A percentile compares a stretch with the other conserved stretches of the same genome.
Conservation (phyloP, 1,140 invertebrate genomes). For the Drosophila kohkoa region DNA sequence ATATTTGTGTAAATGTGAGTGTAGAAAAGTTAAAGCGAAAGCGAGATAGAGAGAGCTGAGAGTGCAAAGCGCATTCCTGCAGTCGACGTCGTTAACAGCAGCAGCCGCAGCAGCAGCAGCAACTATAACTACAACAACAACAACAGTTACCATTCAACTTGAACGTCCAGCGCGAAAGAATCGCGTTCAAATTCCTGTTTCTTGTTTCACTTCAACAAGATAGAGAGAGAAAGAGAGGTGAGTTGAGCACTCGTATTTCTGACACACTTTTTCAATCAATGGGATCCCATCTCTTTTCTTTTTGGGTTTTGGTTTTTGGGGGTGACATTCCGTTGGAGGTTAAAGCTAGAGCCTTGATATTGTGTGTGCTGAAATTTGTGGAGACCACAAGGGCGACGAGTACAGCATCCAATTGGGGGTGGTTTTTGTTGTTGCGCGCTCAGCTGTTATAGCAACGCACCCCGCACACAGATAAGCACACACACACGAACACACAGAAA, state of each 20-base stretch:
- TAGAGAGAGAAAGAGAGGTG: constrained; percentile 35
- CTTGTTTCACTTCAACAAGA: constrained; percentile 9
- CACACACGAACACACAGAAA: background rate
- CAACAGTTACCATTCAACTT: constrained; percentile 30
- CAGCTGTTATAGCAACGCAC: constrained; percentile 32
- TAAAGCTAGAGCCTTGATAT: constrained; percentile 2
- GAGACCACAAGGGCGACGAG: background rate
- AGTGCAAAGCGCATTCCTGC: constrained; percentile 33
- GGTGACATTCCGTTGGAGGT: constrained; percentile 71
- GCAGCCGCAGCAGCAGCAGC: constrained; percentile 3
- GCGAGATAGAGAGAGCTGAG: constrained; percentile 21
- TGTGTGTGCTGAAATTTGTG: constrained; percentile 41
- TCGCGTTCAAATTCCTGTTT: constrained; percentile 35
- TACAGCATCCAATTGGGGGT: constrained; percentile 35
- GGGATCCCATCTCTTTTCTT: constrained; percentile 2
- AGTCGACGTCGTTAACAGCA: constrained; percentile 9
- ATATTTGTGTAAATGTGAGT: constrained; percentile 1
- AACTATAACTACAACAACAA: constrained; percentile 10
- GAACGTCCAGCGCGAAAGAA: constrained; percentile 35
- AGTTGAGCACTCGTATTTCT: constrained; percentile 37
- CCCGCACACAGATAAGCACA: background rate
- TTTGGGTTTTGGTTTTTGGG: constrained; percentile 32
- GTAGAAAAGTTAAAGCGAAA: background rate
- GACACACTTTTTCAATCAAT: constrained; percentile 56
- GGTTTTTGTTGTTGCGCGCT: constrained; percentile 45